Evolutionary conservation across 1,140 invertebrate genomes (phyloP).

Genomic region (Hirudo medicinalis): DNA sequence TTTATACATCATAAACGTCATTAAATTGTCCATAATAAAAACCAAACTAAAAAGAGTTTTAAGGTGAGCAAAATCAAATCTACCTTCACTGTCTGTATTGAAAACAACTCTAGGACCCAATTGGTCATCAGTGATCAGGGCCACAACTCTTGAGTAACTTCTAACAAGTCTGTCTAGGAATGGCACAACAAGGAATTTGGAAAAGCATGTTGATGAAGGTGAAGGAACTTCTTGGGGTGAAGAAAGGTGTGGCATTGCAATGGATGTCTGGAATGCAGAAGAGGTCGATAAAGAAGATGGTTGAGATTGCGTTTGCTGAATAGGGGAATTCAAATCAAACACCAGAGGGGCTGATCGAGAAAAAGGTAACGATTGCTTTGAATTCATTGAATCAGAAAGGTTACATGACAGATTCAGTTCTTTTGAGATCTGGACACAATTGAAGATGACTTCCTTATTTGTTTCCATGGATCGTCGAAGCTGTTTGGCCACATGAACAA

Average conservation of each 20-base stretch:
- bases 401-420: no score
- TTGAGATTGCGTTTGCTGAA: background rate
- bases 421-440: no score
- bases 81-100: background rate
- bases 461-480: no score
- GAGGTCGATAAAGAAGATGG: background rate
- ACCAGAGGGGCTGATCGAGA: no score
- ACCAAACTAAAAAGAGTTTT: background rate
- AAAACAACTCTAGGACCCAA: slow-evolving; percentile 8
- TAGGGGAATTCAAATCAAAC: background rate
- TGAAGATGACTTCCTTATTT: no score
- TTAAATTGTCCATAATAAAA: background rate
- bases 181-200: background rate
- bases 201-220: background rate
- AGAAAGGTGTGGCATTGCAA: background rate
- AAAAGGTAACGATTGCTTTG: no score
- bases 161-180: background rate
- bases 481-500: no score
- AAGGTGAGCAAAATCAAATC: background rate
- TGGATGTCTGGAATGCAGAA: background rate
- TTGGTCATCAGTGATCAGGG: background rate
- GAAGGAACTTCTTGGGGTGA: background rate
- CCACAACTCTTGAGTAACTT: slow-evolving; percentile 1
- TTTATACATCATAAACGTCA: background rate
- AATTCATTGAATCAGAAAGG: no score